A percentile compares a stretch with the other conserved stretches of the same genome.
phyloP scores from a whole-genome alignment of 2,888 invertebrate genomes.

The Phengaris arion region DNA sequence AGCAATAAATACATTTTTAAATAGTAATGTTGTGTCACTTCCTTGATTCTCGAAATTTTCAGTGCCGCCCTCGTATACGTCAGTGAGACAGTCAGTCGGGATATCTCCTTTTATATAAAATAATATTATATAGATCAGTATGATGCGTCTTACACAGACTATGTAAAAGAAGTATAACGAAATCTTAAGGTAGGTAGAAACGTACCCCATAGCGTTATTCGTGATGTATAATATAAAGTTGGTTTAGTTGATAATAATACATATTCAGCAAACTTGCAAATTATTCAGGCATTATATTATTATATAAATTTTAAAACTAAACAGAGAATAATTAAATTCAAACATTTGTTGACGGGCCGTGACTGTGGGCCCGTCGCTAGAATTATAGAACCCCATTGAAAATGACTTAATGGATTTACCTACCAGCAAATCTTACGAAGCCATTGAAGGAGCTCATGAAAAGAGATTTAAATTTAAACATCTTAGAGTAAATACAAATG shows the following conservation, averaged over 20 bases:
- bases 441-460: not conserved
- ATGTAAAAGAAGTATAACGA: too few relatives aligned
- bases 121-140: too few relatives aligned
- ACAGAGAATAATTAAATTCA: conserved; percentile 38
- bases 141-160: too few relatives aligned
- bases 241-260: not conserved
- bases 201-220: too few relatives aligned
- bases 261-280: conserved; percentile 19
- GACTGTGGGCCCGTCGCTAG: conserved; percentile 38
- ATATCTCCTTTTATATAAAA: too few relatives aligned
- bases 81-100: too few relatives aligned
- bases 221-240: not conserved
- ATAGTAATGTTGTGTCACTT: too few relatives aligned
- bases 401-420: conserved; percentile 30
- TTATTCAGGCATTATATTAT: not conserved
- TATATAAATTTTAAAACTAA: conserved; percentile 31
- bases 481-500: too few relatives aligned
- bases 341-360: conserved; percentile 39
- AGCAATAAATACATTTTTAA: too few relatives aligned
- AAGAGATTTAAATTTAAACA: not conserved
- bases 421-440: not conserved
- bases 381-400: conserved; percentile 36
- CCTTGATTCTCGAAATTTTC: too few relatives aligned
- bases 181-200: too few relatives aligned
- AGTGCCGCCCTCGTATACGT: too few relatives aligned